Conservation (phyloP, 2,797 vertebrate genomes). For the Brotogeris chrysoptera region DNA sequence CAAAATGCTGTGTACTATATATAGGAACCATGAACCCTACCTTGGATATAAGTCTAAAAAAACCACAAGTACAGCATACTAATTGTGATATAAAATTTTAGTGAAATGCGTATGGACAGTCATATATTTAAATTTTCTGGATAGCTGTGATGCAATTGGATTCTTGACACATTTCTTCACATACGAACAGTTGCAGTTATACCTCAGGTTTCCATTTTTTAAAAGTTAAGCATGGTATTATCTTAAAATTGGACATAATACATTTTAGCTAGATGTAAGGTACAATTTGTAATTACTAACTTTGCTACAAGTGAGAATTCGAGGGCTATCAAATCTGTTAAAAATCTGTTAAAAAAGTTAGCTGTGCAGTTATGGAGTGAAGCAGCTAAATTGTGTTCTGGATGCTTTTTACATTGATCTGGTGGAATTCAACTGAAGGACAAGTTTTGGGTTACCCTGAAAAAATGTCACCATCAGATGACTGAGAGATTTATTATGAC, state of each 20-base stretch:
- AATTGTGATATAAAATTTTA: background rate
- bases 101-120: background rate
- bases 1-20: background rate
- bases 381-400: background rate
- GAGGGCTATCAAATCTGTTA: background rate
- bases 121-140: background rate
- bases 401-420: background rate
- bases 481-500: background rate
- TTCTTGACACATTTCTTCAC: background rate
- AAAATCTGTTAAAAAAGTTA: background rate
- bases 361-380: background rate
- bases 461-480: background rate
- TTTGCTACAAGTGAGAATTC: background rate
- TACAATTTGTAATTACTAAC: background rate
- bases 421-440: background rate
- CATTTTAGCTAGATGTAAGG: background rate
- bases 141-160: background rate
- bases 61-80: background rate
- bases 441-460: background rate
- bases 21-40: background rate
- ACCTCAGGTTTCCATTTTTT: background rate
- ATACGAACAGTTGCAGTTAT: background rate
- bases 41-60: background rate
- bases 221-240: background rate
- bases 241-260: background rate